Evolutionary conservation across 2,113 vertebrate species (phyloP).

Genomic region (Chiloscyllium plagiosum): DNA sequence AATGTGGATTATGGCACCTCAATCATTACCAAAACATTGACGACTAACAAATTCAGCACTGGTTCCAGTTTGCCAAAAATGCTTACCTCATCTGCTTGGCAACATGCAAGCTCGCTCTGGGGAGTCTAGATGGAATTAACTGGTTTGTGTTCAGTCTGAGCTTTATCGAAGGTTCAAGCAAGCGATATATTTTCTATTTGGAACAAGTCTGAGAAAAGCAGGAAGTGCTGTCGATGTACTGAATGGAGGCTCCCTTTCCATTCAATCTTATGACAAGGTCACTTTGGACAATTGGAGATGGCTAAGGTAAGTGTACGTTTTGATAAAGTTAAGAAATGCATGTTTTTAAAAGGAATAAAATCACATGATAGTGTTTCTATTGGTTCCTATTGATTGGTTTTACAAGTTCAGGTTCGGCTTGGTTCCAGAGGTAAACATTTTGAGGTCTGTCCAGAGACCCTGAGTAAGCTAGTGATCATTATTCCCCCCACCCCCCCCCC

Average conservation of each 20-base stretch:
- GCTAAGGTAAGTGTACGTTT: neutral
- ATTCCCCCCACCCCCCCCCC: too few species aligned
- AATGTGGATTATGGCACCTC: constrained; percentile 62
- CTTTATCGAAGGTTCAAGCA: constrained; percentile 3
- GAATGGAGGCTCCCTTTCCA: neutral
- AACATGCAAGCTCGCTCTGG: constrained; percentile 17
- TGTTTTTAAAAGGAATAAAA: neutral
- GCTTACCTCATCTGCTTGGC: constrained; percentile 78
- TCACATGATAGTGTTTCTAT: neutral
- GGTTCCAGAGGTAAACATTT: neutral
- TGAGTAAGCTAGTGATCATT: neutral
- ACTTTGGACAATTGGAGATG: neutral
- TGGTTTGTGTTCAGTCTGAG: constrained; percentile 32
- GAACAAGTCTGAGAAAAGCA: neutral
- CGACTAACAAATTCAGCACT: constrained; percentile 58
- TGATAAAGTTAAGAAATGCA: neutral
- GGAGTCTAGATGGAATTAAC: constrained; percentile 12
- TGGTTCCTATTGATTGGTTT: neutral
- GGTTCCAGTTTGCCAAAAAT: constrained; percentile 76
- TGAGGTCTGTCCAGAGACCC: too few species aligned
- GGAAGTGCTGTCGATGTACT: neutral
- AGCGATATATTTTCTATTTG: neutral
- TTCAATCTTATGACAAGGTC: neutral
- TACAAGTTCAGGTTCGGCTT: neutral
- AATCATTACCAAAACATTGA: constrained; percentile 85